A percentile compares a stretch with the other conserved stretches of the same genome.
These are phyloP conservation scores for Neosalanx taihuensis DNA, from an alignment of 2,797 vertebrate genomes.

Conservation along the genomic window DNA sequence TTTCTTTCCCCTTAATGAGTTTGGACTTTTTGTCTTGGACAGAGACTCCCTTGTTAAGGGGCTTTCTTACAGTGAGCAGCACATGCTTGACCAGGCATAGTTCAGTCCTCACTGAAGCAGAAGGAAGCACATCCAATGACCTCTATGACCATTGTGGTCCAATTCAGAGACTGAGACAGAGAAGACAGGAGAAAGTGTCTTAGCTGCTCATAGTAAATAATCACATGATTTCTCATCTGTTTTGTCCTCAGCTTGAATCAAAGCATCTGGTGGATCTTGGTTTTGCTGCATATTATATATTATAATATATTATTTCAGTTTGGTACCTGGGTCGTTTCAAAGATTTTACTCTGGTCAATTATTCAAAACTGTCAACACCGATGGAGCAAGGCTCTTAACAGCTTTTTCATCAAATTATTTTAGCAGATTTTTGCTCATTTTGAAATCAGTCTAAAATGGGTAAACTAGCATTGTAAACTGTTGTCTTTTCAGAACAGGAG, in stretches of 20 bases:
- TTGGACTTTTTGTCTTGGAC: neutral
- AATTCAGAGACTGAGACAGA: neutral
- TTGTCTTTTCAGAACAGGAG: neutral
- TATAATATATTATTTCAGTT: no score
- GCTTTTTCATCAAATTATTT: no score
- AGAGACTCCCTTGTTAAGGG: neutral
- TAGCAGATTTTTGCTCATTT: no score
- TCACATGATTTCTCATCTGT: slow-evolving; percentile 13
- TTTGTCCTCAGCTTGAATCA: neutral
- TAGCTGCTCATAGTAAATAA: slow-evolving; percentile 20
- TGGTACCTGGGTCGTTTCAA: no score
- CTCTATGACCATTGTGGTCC: neutral
- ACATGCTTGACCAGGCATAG: neutral
- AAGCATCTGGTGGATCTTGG: no score
- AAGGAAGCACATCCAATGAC: neutral
- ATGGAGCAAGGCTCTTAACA: no score
- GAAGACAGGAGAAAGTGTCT: slow-evolving; percentile 19
- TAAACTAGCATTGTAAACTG: neutral
- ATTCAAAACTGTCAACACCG: no score
- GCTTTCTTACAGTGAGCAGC: no score
- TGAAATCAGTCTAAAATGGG: no score
- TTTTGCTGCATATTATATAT: no score
- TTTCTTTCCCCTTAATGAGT: neutral
- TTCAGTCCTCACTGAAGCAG: neutral
- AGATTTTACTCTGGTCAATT: no score